These are phyloP conservation scores for Hemichromis elongatus DNA, from an alignment of 2,113 vertebrate species.

Conservation along the genomic window DNA sequence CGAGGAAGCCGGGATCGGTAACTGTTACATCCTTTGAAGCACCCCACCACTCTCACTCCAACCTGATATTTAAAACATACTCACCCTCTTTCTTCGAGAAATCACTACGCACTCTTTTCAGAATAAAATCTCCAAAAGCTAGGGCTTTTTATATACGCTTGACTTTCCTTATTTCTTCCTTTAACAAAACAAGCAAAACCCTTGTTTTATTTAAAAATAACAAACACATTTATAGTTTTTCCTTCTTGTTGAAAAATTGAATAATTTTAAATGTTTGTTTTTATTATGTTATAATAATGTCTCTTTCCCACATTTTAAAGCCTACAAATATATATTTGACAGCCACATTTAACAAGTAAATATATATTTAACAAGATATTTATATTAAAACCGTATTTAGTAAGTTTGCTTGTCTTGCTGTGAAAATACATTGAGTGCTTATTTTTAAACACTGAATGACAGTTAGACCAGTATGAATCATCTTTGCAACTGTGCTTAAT, in stretches of 20 bases:
- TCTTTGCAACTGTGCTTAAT: not conserved
- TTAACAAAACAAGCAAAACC: not conserved
- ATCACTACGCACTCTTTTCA: not conserved
- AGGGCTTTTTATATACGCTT: not conserved
- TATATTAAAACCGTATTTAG: not conserved
- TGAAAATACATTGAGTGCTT: not conserved
- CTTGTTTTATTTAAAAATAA: too few relatives aligned
- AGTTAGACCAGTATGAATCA: not conserved
- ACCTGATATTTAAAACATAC: rapidly evolving
- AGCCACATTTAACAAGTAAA: not conserved
- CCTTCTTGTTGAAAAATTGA: not conserved
- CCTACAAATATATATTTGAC: not conserved
- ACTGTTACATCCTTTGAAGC: rapidly evolving
- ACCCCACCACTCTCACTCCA: not conserved
- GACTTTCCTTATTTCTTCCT: not conserved
- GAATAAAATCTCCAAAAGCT: not conserved
- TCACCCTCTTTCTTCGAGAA: not conserved
- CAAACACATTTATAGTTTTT: not conserved
- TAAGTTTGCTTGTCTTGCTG: not conserved
- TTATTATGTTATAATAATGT: not conserved
- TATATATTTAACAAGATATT: not conserved
- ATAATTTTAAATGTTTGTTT: not conserved
- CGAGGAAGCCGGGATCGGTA: not conserved
- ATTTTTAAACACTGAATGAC: not conserved
- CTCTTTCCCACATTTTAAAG: not conserved